Evolutionary conservation across 2,797 vertebrate species (phyloP).

Genomic region (Oreortyx pictus): DNA sequence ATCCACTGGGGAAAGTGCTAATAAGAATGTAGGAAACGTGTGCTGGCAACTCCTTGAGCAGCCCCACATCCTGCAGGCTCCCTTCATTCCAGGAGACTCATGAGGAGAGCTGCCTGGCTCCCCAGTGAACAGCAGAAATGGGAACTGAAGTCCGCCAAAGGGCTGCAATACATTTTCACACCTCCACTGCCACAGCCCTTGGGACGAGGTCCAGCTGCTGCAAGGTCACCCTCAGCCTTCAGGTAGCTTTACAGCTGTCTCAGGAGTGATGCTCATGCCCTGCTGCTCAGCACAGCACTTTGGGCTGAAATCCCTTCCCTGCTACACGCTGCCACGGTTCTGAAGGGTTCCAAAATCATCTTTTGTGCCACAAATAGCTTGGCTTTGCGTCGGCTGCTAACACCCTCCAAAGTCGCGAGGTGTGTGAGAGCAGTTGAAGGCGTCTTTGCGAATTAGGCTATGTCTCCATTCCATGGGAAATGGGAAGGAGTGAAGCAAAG

Average conservation of each 20-base stretch:
- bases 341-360: neutral
- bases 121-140: constrained; percentile 54
- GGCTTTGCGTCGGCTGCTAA: neutral
- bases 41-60: fast-evolving
- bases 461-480: fast-evolving
- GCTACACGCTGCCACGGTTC: neutral
- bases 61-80: neutral
- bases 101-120: neutral
- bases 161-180: constrained; percentile 55
- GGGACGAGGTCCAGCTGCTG: constrained; percentile 3
- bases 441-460: neutral
- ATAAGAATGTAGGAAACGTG: neutral
- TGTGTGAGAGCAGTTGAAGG: neutral
- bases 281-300: neutral
- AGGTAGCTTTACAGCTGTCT: neutral
- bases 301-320: neutral
- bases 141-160: constrained; percentile 55
- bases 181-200: neutral
- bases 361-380: fast-evolving
- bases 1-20: neutral
- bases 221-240: constrained; percentile 51
- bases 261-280: fast-evolving
- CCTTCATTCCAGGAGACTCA: neutral
- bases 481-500: neutral
- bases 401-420: neutral